phyloP scores from a whole-genome alignment of 2,888 invertebrate genomes.

The Ecliptopera silaceata region DNA sequence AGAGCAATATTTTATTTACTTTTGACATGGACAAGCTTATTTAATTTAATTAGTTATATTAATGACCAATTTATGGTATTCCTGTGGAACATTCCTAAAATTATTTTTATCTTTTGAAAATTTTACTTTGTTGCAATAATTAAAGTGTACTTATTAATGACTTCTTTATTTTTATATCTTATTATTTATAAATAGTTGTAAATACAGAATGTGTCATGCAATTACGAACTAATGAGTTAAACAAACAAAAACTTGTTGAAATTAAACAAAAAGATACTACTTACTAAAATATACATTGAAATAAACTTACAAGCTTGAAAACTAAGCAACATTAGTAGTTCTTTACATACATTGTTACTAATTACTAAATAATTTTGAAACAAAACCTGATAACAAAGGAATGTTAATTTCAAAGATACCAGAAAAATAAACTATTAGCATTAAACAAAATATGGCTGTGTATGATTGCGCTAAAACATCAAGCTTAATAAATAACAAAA shows the following conservation, averaged over 20 bases:
- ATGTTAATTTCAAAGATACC: neutral
- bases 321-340: neutral
- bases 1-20: slow-evolving; percentile 19
- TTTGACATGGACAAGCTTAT: slow-evolving; percentile 16
- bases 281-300: slow-evolving; percentile 5
- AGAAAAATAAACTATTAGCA: neutral
- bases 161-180: slow-evolving; percentile 17
- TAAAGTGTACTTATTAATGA: slow-evolving; percentile 22
- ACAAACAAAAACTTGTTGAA: slow-evolving; percentile 14
- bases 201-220: slow-evolving; percentile 14
- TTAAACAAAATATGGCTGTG: neutral
- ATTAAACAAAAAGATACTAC: slow-evolving; percentile 10
- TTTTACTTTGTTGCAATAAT: slow-evolving; percentile 33
- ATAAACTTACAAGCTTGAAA: slow-evolving; percentile 1
- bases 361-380: neutral
- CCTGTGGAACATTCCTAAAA: slow-evolving; percentile 33
- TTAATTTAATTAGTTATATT: slow-evolving; percentile 13
- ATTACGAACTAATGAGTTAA: slow-evolving; percentile 12
- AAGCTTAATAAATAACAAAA: neutral
- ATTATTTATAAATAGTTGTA: slow-evolving; percentile 1
- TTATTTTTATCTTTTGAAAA: slow-evolving; percentile 25
- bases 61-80: slow-evolving; percentile 22
- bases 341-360: neutral
- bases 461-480: neutral
- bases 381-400: neutral